These are phyloP conservation scores for Hydroisotoma schaefferi DNA, from an alignment of 2,888 invertebrate species.

Conservation along the genomic window DNA sequence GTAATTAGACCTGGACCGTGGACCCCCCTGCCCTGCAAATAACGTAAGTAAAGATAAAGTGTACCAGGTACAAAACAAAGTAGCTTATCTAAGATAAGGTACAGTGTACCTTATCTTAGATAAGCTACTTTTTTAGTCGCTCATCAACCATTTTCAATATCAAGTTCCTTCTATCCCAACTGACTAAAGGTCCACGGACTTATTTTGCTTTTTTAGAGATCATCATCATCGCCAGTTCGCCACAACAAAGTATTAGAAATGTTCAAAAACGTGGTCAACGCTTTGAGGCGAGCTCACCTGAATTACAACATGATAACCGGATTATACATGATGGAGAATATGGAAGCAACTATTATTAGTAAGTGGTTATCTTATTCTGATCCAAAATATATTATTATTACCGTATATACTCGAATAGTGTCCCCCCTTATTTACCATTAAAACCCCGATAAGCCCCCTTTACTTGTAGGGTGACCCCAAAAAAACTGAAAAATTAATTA, in stretches of 20 bases:
- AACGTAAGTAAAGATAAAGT: not conserved
- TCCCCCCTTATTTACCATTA: too few relatives aligned
- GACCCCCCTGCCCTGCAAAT: not conserved
- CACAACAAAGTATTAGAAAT: not conserved
- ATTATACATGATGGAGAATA: conserved; percentile 56
- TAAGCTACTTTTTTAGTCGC: not conserved
- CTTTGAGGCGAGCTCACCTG: conserved; percentile 45
- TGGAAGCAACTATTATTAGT: conserved; percentile 56
- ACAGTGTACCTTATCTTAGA: too few relatives aligned
- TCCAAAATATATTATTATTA: too few relatives aligned
- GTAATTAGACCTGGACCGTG: too few relatives aligned
- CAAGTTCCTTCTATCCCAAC: not conserved
- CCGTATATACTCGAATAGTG: too few relatives aligned
- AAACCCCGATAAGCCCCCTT: too few relatives aligned
- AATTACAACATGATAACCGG: conserved; percentile 56
- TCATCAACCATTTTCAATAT: not conserved
- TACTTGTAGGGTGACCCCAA: too few relatives aligned
- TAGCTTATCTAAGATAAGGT: too few relatives aligned
- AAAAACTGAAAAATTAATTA: too few relatives aligned
- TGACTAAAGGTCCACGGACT: not conserved
- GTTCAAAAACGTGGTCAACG: conserved; percentile 4
- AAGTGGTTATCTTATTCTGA: conserved; percentile 26
- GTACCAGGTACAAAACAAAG: too few relatives aligned
- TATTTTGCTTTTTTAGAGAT: too few relatives aligned
- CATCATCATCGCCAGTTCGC: not conserved